These are phyloP conservation scores for Callitettix versicolor DNA, from an alignment of 1,140 invertebrate species.

Conservation along the genomic window DNA sequence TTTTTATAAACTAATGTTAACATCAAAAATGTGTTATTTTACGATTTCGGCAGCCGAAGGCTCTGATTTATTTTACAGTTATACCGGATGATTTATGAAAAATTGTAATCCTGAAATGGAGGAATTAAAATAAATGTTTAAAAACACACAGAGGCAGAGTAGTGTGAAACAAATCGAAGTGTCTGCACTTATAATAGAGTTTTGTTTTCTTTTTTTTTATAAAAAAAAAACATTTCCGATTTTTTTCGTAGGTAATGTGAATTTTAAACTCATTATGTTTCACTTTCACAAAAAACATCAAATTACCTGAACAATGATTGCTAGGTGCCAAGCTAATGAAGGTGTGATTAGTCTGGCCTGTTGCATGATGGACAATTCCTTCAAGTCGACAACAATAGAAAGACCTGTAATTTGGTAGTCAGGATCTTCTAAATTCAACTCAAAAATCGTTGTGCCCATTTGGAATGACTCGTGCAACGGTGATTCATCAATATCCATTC, in stretches of 20 bases:
- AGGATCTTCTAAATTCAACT: constrained; percentile 35
- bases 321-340: constrained; percentile 23
- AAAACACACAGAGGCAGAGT: too few species aligned
- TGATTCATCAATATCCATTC: constrained; percentile 20
- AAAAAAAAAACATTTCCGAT: background rate
- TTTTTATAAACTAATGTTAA: too few species aligned
- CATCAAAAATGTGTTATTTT: too few species aligned
- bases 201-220: background rate
- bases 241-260: background rate
- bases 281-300: too few species aligned
- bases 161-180: too few species aligned
- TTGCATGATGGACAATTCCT: constrained; percentile 33
- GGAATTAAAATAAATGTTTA: too few species aligned
- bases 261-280: background rate
- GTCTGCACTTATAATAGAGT: background rate
- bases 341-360: constrained; percentile 38
- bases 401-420: constrained; percentile 37
- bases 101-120: too few species aligned
- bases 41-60: too few species aligned
- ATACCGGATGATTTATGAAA: too few species aligned
- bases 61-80: too few species aligned
- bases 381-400: constrained; percentile 36
- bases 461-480: constrained; percentile 22
- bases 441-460: constrained; percentile 27
- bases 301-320: constrained; percentile 24